phyloP scores from a whole-genome alignment of 2,113 vertebrate genomes.

The Alethe diademata region DNA sequence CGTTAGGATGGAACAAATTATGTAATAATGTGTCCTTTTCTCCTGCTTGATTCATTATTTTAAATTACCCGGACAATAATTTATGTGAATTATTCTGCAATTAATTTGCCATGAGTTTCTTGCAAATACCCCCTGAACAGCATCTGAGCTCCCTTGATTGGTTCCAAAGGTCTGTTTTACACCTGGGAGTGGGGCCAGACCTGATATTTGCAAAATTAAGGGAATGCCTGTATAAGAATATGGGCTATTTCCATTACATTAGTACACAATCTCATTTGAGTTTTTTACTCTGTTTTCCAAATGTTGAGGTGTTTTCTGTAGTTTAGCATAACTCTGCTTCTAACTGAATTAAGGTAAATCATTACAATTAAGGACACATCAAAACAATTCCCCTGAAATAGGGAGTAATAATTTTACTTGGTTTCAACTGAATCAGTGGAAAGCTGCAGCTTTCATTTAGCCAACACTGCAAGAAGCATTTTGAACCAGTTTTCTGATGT shows the following conservation, averaged over 20 bases:
- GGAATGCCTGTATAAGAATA: neutral
- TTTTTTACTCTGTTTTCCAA: neutral
- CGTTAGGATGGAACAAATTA: slow-evolving; percentile 22
- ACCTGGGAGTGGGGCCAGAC: neutral
- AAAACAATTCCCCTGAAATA: neutral
- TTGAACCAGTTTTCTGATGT: neutral
- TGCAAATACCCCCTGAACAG: neutral
- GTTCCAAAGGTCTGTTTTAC: neutral
- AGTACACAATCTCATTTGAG: neutral
- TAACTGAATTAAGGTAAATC: neutral
- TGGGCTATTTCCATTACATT: neutral
- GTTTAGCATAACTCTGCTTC: neutral
- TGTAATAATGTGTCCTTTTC: neutral
- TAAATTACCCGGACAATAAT: slow-evolving; percentile 28
- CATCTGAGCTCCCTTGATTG: neutral
- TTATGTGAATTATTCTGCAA: slow-evolving; percentile 38
- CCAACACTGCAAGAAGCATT: neutral
- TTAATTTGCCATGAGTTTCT: slow-evolving; percentile 1
- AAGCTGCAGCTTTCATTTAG: neutral
- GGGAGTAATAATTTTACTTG: neutral
- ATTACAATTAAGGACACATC: neutral
- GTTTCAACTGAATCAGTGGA: neutral
- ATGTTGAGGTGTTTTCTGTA: neutral
- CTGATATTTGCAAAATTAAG: neutral
- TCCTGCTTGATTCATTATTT: slow-evolving; percentile 30